phyloP scores from a whole-genome alignment of 2,113 vertebrate species.

The Myrmecophaga tridactyla region DNA sequence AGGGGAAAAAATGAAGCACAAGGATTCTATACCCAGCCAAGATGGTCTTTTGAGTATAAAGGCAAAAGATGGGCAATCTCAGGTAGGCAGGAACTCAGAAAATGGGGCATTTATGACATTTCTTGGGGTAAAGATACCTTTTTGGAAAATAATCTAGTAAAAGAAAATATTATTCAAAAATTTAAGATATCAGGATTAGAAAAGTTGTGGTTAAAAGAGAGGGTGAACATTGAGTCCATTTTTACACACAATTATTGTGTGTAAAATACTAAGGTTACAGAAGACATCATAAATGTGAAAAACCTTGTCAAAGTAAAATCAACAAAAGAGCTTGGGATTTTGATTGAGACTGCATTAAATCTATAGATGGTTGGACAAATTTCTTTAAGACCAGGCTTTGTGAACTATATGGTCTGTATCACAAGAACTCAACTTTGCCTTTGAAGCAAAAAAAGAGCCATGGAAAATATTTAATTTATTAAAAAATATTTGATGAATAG shows the following conservation, averaged over 20 bases:
- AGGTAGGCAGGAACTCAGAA: not conserved
- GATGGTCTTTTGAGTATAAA: fast-evolving
- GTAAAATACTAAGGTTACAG: not conserved
- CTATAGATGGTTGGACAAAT: fast-evolving
- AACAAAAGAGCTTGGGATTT: not conserved
- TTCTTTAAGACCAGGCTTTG: not conserved
- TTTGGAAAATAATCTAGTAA: not conserved
- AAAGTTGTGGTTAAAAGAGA: not conserved
- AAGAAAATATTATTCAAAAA: not conserved
- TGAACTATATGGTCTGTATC: not conserved
- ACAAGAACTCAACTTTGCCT: not conserved
- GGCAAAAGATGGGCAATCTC: fast-evolving
- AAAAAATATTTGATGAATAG: no score
- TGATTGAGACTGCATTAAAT: not conserved
- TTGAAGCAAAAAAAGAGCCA: not conserved
- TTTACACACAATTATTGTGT: not conserved
- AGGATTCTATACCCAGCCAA: not conserved
- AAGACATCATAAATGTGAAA: not conserved
- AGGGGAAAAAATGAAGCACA: fast-evolving
- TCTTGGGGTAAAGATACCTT: not conserved
- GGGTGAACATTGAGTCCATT: not conserved
- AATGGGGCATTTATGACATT: not conserved
- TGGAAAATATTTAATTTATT: not conserved
- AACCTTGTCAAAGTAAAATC: not conserved
- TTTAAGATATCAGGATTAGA: not conserved